Conservation (phyloP, 2,797 vertebrate genomes). For the Enoplosus armatus region DNA sequence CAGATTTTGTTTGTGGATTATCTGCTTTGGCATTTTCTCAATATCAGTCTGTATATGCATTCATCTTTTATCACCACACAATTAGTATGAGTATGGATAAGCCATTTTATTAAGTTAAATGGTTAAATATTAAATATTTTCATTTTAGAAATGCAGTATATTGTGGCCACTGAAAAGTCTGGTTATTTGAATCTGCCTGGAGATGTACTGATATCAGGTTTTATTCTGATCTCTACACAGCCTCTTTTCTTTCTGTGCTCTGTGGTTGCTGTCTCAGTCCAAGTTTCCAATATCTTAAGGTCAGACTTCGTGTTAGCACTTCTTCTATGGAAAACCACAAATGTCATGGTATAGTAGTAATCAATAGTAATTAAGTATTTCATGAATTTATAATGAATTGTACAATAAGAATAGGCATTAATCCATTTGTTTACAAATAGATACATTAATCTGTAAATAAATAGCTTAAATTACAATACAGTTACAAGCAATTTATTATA, state of each 20-base stretch:
- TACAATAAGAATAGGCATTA: too few relatives aligned
- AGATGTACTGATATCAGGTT: neutral
- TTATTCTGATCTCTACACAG: neutral
- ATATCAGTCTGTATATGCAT: neutral
- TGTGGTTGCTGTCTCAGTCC: slow-evolving; percentile 4
- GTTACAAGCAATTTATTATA: too few relatives aligned
- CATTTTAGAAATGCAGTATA: neutral
- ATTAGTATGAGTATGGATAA: neutral
- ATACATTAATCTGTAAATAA: too few relatives aligned
- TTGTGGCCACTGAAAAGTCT: neutral
- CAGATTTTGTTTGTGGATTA: neutral
- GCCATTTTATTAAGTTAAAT: neutral
- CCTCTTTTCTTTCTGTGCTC: slow-evolving; percentile 1
- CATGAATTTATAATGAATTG: too few relatives aligned
- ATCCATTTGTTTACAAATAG: too few relatives aligned
- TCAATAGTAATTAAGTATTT: too few relatives aligned
- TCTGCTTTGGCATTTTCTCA: slow-evolving; percentile 4
- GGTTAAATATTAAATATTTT: neutral
- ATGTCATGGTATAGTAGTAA: too few relatives aligned
- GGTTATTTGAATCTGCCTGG: neutral
- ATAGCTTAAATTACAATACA: too few relatives aligned
- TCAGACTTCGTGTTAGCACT: slow-evolving; percentile 1
- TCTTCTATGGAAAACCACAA: too few relatives aligned
- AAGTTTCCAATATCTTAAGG: slow-evolving; percentile 14
- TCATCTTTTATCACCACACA: neutral